Evolutionary conservation across 2,797 vertebrate species (phyloP).

Genomic region (Lerista edwardsae): DNA sequence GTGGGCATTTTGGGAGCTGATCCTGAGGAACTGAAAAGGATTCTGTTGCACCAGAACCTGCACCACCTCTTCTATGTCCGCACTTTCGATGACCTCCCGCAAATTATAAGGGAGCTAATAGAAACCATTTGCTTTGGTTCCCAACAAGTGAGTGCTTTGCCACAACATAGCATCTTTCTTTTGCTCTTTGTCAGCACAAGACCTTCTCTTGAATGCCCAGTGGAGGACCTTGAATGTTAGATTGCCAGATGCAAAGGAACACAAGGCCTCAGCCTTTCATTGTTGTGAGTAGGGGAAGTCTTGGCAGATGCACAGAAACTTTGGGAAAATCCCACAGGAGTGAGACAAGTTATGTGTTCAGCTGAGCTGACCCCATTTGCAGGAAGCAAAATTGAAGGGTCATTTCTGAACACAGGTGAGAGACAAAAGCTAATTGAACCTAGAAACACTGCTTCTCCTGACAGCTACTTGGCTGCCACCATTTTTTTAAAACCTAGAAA

Average conservation of each 20-base stretch:
- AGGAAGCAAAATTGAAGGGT: too few species aligned
- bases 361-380: too few species aligned
- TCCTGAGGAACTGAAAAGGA: conserved; percentile 79
- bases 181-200: not conserved
- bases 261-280: too few species aligned
- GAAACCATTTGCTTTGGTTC: conserved; percentile 80
- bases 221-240: rapidly evolving
- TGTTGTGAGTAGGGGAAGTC: too few species aligned
- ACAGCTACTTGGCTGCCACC: too few species aligned
- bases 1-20: conserved; percentile 87
- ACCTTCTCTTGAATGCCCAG: rapidly evolving
- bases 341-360: too few species aligned
- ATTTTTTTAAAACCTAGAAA: too few species aligned
- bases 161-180: conserved; percentile 33
- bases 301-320: too few species aligned
- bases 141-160: conserved; percentile 70
- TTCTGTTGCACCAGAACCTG: conserved; percentile 81
- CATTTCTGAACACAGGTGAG: too few species aligned
- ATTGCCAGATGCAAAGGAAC: not conserved
- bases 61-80: conserved; percentile 83
- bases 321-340: too few species aligned
- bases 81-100: conserved; percentile 86
- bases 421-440: too few species aligned
- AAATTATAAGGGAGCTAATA: conserved; percentile 86
- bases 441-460: too few species aligned